These are phyloP conservation scores for Lepus americanus DNA, from an alignment of 2,113 vertebrate species.

Conservation along the genomic window DNA sequence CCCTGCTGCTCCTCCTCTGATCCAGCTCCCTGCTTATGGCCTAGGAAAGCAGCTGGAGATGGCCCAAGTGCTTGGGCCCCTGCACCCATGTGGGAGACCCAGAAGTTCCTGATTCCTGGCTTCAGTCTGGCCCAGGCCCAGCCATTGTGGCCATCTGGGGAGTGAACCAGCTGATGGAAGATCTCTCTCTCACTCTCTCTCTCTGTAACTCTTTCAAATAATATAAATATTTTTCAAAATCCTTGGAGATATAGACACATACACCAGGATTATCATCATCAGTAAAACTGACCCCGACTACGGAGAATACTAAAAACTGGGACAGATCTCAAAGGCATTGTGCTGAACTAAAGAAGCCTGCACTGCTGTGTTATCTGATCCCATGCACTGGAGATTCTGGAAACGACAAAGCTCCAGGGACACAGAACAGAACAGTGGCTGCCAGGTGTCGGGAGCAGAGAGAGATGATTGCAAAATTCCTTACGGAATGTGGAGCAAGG, in stretches of 20 bases:
- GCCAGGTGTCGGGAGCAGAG: no score
- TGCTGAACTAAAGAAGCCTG: background rate
- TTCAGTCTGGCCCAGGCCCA: no score
- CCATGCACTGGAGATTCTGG: background rate
- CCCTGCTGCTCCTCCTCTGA: no score
- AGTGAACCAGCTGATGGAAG: no score
- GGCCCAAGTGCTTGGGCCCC: no score
- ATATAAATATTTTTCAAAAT: background rate
- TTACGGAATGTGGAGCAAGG: background rate
- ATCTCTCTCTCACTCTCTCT: no score
- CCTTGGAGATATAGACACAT: background rate
- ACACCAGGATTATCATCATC: background rate
- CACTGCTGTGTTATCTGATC: background rate
- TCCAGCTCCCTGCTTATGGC: no score
- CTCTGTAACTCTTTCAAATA: no score
- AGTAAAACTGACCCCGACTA: background rate
- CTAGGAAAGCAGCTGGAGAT: no score
- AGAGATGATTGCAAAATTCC: background rate
- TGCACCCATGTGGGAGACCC: no score
- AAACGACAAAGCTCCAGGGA: background rate
- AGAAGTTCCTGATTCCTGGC: no score
- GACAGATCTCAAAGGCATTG: background rate
- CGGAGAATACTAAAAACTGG: background rate
- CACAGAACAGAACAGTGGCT: background rate
- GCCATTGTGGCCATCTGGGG: no score